Base-by-base conservation (phyloP, 1,140 invertebrate genomes). In the Leptonema lineaticorne region DNA sequence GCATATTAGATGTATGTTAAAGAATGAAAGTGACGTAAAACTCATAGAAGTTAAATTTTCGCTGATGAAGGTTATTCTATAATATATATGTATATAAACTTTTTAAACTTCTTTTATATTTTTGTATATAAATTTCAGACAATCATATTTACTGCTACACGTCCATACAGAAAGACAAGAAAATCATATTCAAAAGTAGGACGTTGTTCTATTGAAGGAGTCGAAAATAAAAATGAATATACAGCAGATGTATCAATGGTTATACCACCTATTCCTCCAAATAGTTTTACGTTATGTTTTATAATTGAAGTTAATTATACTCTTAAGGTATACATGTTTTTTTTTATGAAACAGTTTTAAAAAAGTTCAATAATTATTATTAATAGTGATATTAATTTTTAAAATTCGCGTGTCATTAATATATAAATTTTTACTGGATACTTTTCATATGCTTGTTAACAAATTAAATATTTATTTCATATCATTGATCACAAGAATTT, bases 1-100 rank as follows among this genome's bases (percentile, higher is more conserved):
- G 26, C 30, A 16, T 11, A 11, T 62, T n/a, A 45, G 9, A 26
- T 62, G 59, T 24, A 4, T 26, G 0, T n/a, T 33, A 11, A 45
- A 45, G 14, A 62, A 62, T n/a, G 20, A 62, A 0, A 33, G 59
- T 16, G 26, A 62, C 41, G 37, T 62, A 2, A 62, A 62, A 14
- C 14, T 62, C 2, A 22, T 22, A 33, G n/a, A 14, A 2, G 24
- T 62, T 22, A 45, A 41, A 45, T 41, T 4, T 16, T n/a, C 26
- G 2, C 29, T 30, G 2, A 30, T 59, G 27, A 59, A 20, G 57
- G 50, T 33, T 20, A 18, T 24, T 28, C 5, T 7, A 59, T 27
- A 11, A 33, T 30, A 6, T 56, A 56, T 14, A 9, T 7, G n/a
- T 14, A 14, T 7, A 59, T 33, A 59, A 59, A 18, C 30, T 24